Base-by-base conservation (phyloP, 1,140 invertebrate species). In the Drosophila melanica region DNA sequence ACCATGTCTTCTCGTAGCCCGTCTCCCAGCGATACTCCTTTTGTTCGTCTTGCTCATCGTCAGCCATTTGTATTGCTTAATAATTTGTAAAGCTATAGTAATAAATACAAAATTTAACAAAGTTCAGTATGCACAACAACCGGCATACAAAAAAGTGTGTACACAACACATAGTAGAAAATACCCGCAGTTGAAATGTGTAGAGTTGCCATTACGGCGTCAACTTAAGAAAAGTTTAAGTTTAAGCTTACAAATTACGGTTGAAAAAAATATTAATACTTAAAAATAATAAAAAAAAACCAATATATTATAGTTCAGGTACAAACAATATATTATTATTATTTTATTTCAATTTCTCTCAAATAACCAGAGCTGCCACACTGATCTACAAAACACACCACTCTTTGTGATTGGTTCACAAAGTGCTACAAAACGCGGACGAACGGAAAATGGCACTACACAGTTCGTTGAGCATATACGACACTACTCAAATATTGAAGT, bases 21-120 rank as follows among this genome's bases (percentile, higher is more conserved):
- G 97, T 98, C 92, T 99, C 98, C 98, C 98, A 99, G 20, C 97
- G 94, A 91, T 99, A 99, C 90, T 98, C 97, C 89, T 98, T 98
- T 44, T 95, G 94, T 90, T 98, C 97, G 44, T 97, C 97, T 55
- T 98, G 96, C 53, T 97, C 96, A 58, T 94, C 95, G 93, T 95
- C 95, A 16, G 82, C 90, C 90, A 91, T 85, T 8, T 20, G 35
- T 2, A 7, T 35, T 54, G 3, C 11, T 41, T 33, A 41, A 53
- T 41, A 39, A 16, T 69, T 27, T 70, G 5, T 9, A 20, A 1
- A 30, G n/a, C 33, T 23, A 14, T 42, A 42, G 11, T 27, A 35
- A 10, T n/a, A 35, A 63, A 27, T 30, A 20, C 45, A 53, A 20
- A 7, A 63, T 27, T 23, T 14, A 48, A 27, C 11, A 4, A 44